phyloP scores from a whole-genome alignment of 1,140 invertebrate species.

The Conus betulinus region DNA sequence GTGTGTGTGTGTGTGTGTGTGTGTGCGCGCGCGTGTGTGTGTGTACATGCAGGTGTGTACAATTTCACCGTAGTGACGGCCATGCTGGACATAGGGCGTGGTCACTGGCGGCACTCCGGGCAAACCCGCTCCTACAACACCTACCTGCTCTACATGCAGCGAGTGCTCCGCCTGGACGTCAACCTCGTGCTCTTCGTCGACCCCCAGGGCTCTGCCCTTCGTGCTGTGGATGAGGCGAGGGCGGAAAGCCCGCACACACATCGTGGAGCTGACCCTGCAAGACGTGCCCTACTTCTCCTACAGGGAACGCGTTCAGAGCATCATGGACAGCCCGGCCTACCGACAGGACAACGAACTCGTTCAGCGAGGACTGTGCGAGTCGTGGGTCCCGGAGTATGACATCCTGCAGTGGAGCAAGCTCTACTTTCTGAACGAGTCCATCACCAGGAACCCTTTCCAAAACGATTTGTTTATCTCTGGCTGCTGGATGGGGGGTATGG shows the following conservation, averaged over 20 bases:
- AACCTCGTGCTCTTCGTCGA: conserved; percentile 44
- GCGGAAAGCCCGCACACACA: not conserved
- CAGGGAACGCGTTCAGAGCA: conserved; percentile 36
- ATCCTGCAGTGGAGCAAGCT: conserved; percentile 41
- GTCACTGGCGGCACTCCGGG: conserved; percentile 15
- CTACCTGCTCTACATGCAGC: conserved; percentile 39
- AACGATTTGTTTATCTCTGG: conserved; percentile 37
- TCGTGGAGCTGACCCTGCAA: not conserved
- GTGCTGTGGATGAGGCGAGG: conserved; percentile 36
- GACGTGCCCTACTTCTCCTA: conserved; percentile 38
- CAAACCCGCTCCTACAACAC: conserved; percentile 34
- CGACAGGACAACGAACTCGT: conserved; percentile 45
- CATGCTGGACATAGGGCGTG: conserved; percentile 41
- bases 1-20: no score
- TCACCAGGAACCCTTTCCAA: conserved; percentile 30
- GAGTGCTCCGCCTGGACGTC: conserved; percentile 40
- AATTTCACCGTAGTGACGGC: conserved; percentile 46
- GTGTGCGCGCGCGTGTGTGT: no score
- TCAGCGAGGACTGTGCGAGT: conserved; percentile 35
- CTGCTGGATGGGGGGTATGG: conserved; percentile 45
- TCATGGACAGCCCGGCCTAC: conserved; percentile 45
- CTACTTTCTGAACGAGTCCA: conserved; percentile 24
- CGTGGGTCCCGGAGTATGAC: conserved; percentile 45
- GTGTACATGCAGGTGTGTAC: conserved; percentile 31
- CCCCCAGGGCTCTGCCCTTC: conserved; percentile 33